A percentile compares a stretch with the other conserved stretches of the same genome.
Conservation (phyloP, 2,113 vertebrate genomes). For the Ia io region DNA sequence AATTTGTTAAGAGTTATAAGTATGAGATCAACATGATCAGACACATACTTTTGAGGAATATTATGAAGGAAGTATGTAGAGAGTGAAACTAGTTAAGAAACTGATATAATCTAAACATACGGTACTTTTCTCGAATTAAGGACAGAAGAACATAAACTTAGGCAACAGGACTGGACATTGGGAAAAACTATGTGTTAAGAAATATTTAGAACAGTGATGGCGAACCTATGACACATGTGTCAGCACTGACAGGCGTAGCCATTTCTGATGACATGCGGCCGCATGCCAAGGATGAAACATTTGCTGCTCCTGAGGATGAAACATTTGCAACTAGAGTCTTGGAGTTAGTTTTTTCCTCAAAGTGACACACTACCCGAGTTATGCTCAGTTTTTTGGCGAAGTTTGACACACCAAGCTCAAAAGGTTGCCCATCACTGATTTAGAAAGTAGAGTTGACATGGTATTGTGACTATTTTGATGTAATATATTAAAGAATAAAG, state of each 20-base stretch:
- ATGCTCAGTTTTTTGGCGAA: too few species aligned
- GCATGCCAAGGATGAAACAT: too few species aligned
- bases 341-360: too few species aligned
- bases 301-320: too few species aligned
- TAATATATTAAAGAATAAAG: not conserved
- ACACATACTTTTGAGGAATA: not conserved
- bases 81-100: not conserved
- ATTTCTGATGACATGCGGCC: too few species aligned
- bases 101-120: not conserved
- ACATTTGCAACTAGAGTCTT: too few species aligned
- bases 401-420: too few species aligned
- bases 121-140: not conserved
- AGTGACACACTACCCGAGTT: too few species aligned
- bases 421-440: too few species aligned
- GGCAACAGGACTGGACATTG: not conserved
- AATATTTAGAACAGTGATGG: constrained; percentile 19
- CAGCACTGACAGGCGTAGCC: too few species aligned
- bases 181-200: not conserved
- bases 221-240: too few species aligned
- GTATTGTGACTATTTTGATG: not conserved
- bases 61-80: not conserved
- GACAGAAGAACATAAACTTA: not conserved
- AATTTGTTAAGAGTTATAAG: not conserved
- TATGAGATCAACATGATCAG: not conserved
- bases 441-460: not conserved